Percentiles rank a stretch among this genome's conserved stretches.
Evolutionary conservation across 2,888 invertebrate species (phyloP).

Genomic region (Amorpha juglandis): DNA sequence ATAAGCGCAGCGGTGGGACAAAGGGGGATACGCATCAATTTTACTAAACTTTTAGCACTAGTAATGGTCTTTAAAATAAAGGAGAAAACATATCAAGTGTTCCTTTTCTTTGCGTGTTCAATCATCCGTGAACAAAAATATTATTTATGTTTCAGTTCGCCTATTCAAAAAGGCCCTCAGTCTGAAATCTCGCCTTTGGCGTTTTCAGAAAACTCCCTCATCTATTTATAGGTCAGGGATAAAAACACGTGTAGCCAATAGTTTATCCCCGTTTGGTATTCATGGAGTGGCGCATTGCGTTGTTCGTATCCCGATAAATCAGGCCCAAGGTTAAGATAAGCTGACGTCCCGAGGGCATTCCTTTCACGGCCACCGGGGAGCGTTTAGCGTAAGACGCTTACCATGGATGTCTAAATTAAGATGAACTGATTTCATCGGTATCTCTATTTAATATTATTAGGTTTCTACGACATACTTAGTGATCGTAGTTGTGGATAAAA

Average conservation of each 20-base stretch:
- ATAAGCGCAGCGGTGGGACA: not conserved
- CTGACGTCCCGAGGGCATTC: constrained; percentile 47
- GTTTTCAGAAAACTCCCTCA: not conserved
- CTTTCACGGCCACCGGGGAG: constrained; percentile 30
- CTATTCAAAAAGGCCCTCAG: too few relatives aligned
- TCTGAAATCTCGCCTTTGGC: not conserved
- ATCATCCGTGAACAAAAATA: too few relatives aligned
- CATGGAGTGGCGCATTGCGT: constrained; percentile 67
- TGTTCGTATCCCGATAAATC: constrained; percentile 57
- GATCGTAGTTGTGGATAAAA: not conserved
- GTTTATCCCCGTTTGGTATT: constrained; percentile 32
- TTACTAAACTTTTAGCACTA: too few relatives aligned
- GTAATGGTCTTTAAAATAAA: too few relatives aligned
- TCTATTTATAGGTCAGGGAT: constrained; percentile 29
- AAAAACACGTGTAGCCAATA: constrained; percentile 1
- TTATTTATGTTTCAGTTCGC: too few relatives aligned
- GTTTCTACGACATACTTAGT: too few relatives aligned
- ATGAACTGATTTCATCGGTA: not conserved
- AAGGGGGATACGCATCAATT: too few relatives aligned
- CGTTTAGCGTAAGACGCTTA: constrained; percentile 1
- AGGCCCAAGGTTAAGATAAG: constrained; percentile 53
- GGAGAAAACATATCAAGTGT: too few relatives aligned
- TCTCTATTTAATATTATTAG: not conserved
- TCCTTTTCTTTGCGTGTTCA: too few relatives aligned
- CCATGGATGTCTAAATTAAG: not conserved